A percentile compares a stretch with the other conserved stretches of the same genome.
These are phyloP conservation scores for Scomber japonicus DNA, from an alignment of 2,113 vertebrate genomes.

Conservation along the genomic window DNA sequence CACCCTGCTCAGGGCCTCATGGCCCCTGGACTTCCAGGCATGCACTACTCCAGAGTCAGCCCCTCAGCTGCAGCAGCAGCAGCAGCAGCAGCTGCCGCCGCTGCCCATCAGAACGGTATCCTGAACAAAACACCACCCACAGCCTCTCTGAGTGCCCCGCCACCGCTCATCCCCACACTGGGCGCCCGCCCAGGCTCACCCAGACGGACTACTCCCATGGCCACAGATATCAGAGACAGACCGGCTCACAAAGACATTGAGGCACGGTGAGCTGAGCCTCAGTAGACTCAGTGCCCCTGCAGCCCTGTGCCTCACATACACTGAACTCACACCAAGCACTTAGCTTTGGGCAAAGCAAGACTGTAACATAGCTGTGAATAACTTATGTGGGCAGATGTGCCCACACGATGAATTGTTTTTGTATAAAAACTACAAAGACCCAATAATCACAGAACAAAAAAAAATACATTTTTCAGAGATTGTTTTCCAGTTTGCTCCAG, in stretches of 20 bases:
- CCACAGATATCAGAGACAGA: slow-evolving; percentile 93
- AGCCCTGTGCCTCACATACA: slow-evolving; percentile 69
- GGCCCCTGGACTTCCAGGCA: slow-evolving; percentile 92
- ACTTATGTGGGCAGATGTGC: slow-evolving; percentile 61
- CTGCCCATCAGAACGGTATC: slow-evolving; percentile 91
- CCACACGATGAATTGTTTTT: slow-evolving; percentile 71
- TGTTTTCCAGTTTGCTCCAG: slow-evolving; percentile 84
- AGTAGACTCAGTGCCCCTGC: not conserved
- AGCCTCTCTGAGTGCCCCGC: slow-evolving; percentile 94
- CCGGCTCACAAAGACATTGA: slow-evolving; percentile 97
- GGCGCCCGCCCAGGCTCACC: slow-evolving; percentile 92
- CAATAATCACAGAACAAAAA: slow-evolving; percentile 64
- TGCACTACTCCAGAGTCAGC: slow-evolving; percentile 96
- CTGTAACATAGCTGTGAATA: slow-evolving; percentile 86
- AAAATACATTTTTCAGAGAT: slow-evolving; percentile 80
- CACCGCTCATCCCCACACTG: slow-evolving; percentile 94
- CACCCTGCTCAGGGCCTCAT: slow-evolving; percentile 92
- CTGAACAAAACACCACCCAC: slow-evolving; percentile 96
- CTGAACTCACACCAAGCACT: slow-evolving; percentile 82
- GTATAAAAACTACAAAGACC: slow-evolving; percentile 73
- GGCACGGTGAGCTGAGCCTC: slow-evolving; percentile 88
- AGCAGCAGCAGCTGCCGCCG: slow-evolving; percentile 79
- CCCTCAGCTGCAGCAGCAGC: slow-evolving; percentile 83
- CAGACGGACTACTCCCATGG: slow-evolving; percentile 95
- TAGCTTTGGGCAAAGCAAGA: slow-evolving; percentile 77